These are phyloP conservation scores for Diaperis boleti DNA, from an alignment of 2,888 invertebrate species.

Conservation along the genomic window DNA sequence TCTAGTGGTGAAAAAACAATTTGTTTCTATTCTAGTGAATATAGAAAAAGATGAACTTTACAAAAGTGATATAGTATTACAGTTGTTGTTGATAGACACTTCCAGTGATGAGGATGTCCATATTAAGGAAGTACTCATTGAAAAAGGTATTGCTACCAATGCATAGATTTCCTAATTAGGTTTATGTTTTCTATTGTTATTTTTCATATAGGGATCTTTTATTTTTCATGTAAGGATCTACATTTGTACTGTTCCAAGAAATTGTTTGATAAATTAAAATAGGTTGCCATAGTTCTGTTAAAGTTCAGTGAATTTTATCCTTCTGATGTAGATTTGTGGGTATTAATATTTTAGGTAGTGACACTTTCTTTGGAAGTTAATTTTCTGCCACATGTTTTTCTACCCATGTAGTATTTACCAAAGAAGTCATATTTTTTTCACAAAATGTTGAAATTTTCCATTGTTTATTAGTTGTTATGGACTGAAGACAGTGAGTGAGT, in stretches of 20 bases:
- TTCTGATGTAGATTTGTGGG: background rate
- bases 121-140: constrained; percentile 75
- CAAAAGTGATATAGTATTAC: constrained; percentile 73
- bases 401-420: background rate
- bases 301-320: background rate
- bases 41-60: constrained; percentile 73
- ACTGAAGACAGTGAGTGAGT: constrained; percentile 16
- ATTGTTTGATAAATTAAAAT: background rate
- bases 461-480: background rate
- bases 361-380: too few relatives aligned
- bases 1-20: constrained; percentile 76
- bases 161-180: constrained; percentile 4
- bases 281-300: background rate
- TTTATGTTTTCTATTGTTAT: constrained; percentile 1
- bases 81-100: constrained; percentile 79
- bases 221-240: constrained; percentile 1
- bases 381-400: background rate
- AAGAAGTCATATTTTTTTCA: background rate
- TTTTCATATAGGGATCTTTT: background rate
- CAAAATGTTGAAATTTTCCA: constrained; percentile 4
- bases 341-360: background rate
- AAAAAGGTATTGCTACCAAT: constrained; percentile 67
- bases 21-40: constrained; percentile 77
- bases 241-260: background rate
- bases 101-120: constrained; percentile 76